Evolutionary conservation across 2,797 vertebrate genomes (phyloP), one percentile per base, ranked within the genome.

Genomic region (Emydoidea blandingii): DNA sequence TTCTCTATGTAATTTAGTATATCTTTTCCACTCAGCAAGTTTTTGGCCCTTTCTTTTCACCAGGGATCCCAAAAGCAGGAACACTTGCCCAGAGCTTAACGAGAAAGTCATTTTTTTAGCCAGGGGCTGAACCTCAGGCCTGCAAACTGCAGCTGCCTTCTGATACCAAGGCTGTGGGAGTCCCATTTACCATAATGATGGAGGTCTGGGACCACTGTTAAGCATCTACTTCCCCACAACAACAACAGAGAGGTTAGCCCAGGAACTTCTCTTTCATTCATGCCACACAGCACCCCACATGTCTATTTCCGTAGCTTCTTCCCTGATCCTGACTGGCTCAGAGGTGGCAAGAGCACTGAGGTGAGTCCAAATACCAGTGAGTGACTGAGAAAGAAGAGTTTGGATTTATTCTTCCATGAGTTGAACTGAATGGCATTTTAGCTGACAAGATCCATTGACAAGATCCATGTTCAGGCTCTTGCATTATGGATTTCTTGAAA

Each of bases 1-100:
- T 94, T 85, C 16, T 88, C 47, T 0, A 0, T 14, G 5, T 79
- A 44, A 72, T 78, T 94, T 89, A 81, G 47, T 12, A 62, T 3
- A 62, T 5, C 4, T 81, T 44, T 78, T 56, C n/a, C 49, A 11
- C 49, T 78, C 81, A 72, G 8, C 62, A 57, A 0, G 0, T 52
- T 82, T 85, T 44, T 44, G 12, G 3, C 3, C 81, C 44, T 62
- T 89, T 44, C 37, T 76, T 91, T 68, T 25, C 72, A 89, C n/a
- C 8, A 89, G 44, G 72, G 81, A 4, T 5, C 4, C 79, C 78
- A 68, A 92, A 87, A 91, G 4, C 15, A 85, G 68, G 12, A 62
- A 3, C 29, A 1, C 19, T 0, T 59, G 52, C 8, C 56, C 2
- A 12, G 34, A 7, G 41, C n/a, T 74, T 56, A 79, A 44, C 59